Conservation (phyloP, 2,797 vertebrate genomes). For the Enteromius thamalakanensis region DNA sequence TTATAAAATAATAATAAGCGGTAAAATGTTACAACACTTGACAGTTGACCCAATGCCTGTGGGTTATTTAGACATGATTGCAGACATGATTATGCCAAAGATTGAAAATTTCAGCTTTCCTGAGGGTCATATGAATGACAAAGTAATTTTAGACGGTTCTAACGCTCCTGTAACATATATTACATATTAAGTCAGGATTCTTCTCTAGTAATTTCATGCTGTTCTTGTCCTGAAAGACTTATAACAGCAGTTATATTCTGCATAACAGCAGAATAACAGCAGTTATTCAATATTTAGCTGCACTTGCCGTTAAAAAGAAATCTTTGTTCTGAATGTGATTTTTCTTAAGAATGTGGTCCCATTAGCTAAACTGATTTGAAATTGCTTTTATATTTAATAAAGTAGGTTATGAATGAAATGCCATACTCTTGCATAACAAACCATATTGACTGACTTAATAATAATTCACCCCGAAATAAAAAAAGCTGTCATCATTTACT, state of each 20-base stretch:
- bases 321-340: slow-evolving; percentile 6
- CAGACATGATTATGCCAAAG: neutral
- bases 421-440: slow-evolving; percentile 28
- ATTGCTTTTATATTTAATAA: slow-evolving; percentile 1
- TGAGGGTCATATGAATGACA: neutral
- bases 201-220: slow-evolving; percentile 5
- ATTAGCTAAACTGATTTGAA: slow-evolving; percentile 4
- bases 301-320: slow-evolving; percentile 7
- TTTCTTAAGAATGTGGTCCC: slow-evolving; percentile 4
- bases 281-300: slow-evolving; percentile 19
- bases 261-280: too few species aligned
- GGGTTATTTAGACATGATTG: neutral
- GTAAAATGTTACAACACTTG: neutral
- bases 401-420: slow-evolving; percentile 55
- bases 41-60: neutral
- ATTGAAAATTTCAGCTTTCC: neutral
- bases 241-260: too few species aligned
- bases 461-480: neutral
- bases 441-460: slow-evolving; percentile 57
- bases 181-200: neutral
- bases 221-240: slow-evolving; percentile 17
- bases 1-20: neutral
- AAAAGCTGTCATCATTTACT: neutral
- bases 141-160: neutral
- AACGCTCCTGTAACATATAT: neutral